These are phyloP conservation scores for Kryptolebias marmoratus DNA, from an alignment of 2,113 vertebrate species.

Conservation along the genomic window DNA sequence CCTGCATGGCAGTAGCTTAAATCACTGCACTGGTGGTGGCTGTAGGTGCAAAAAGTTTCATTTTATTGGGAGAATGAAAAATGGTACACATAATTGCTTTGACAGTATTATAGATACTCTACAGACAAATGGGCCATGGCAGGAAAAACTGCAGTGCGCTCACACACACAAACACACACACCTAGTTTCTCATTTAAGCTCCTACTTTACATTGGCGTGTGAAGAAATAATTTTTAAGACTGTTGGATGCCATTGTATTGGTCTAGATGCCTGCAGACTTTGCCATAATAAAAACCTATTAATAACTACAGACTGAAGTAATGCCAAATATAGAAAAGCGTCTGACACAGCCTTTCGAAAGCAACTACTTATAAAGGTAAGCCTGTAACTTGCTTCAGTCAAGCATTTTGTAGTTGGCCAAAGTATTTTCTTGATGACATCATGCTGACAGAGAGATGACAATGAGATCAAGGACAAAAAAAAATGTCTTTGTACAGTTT, in stretches of 20 bases:
- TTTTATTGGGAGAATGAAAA: slow-evolving; percentile 67
- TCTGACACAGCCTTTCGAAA: slow-evolving; percentile 2
- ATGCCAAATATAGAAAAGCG: background rate
- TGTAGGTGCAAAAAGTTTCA: slow-evolving; percentile 63
- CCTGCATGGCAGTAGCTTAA: slow-evolving; percentile 62
- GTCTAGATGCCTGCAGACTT: background rate
- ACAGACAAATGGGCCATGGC: slow-evolving; percentile 34
- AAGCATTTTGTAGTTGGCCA: background rate
- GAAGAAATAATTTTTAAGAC: slow-evolving; percentile 13
- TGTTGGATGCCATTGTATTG: slow-evolving; percentile 21
- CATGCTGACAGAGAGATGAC: slow-evolving; percentile 77
- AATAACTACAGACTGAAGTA: slow-evolving; percentile 3
- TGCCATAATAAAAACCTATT: background rate
- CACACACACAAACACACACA: slow-evolving; percentile 28
- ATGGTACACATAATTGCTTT: slow-evolving; percentile 56
- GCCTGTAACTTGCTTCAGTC: background rate
- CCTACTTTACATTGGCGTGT: slow-evolving; percentile 1
- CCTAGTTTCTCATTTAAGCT: slow-evolving; percentile 24
- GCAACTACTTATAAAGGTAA: background rate
- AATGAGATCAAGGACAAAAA: slow-evolving; percentile 76
- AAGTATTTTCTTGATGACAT: slow-evolving; percentile 58
- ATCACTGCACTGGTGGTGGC: slow-evolving; percentile 45
- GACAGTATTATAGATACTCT: slow-evolving; percentile 58
- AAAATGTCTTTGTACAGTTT: slow-evolving; percentile 38
- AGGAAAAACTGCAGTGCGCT: slow-evolving; percentile 34